phyloP scores from a whole-genome alignment of 2,113 vertebrate genomes.

The Trogon melanurus region DNA sequence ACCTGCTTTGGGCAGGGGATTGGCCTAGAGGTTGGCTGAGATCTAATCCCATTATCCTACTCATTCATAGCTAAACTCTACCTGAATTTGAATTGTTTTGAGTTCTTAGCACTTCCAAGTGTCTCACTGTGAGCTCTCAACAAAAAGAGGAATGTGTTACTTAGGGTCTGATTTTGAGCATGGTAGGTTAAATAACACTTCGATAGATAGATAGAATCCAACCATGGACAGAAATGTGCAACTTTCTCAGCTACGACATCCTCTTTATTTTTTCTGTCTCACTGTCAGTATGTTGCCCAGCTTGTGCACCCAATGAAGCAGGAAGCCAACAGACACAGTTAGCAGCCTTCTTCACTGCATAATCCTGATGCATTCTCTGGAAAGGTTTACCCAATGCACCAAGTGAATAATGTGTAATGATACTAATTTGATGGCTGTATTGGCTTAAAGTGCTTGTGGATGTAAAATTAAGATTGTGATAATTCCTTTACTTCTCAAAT shows the following conservation, averaged over 20 bases:
- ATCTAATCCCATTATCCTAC: neutral
- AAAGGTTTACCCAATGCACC: neutral
- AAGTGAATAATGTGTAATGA: neutral
- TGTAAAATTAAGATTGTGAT: neutral
- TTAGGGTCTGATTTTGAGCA: neutral
- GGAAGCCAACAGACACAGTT: neutral
- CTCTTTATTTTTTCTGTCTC: neutral
- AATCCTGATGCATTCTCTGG: neutral
- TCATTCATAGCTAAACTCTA: neutral
- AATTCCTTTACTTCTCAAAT: neutral
- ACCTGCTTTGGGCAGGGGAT: neutral
- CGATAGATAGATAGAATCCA: neutral
- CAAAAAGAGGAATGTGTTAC: neutral
- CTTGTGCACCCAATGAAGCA: neutral
- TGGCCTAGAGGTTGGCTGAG: neutral
- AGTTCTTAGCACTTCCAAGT: neutral
- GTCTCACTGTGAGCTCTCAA: neutral
- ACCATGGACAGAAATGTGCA: neutral
- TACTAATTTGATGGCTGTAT: neutral
- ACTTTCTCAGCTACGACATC: neutral
- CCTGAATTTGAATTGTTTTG: neutral
- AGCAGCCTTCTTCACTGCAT: neutral
- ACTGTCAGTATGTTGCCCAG: neutral
- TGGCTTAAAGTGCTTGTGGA: neutral
- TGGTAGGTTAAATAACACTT: neutral